Base-by-base conservation (phyloP, 2,113 vertebrate species). In the Nerophis ophidion region DNA sequence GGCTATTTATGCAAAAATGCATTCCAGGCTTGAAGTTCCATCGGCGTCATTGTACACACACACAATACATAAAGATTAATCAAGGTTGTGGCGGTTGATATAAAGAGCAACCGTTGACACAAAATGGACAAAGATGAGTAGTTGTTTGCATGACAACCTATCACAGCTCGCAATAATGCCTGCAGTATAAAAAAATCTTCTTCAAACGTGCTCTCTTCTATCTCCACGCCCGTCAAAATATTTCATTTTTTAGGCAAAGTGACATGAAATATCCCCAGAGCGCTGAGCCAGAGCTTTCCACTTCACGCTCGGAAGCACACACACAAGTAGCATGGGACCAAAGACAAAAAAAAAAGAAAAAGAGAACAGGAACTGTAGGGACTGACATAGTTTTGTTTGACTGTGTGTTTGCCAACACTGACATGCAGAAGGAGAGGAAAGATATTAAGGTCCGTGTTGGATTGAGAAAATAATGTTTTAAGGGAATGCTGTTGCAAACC, bases 41-140 rank as follows among this genome's bases (percentile, higher is more conserved):
- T 26, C 3, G 26, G 26, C 26, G 3, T 26, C 26, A 26, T 26
- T 26, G 26, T 26, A 26, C 49, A 6, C 57, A 9, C n/a, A 70
- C 65, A 81, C 77, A 81, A 84, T 81, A 75, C 73, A 35, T 82
- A 83, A 83, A 77, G 75, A 84, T 83, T 63, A 82, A 66, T 13
- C n/a, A 72, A 63, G 70, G 74, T 77, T 73, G 60, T 64, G 55
- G 73, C 60, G 74, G 60, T 72, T 45, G 60, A 63, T 52, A 12
- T 9, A 14, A 68, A 60, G 72, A 70, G 44, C 44, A 48, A 54
- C 55, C 16, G 0, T n/a, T 50, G 59, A 53, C 49, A 49, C 42
- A 50, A 53, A 68, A 65, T 40, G 70, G 69, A 55, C 70, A 1
- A 11, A 65, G 62, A 52, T 46, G 35, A 49, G 75, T 63, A 26